Evolutionary conservation across 2,888 invertebrate species (phyloP).

Genomic region (Cenopis cana): DNA sequence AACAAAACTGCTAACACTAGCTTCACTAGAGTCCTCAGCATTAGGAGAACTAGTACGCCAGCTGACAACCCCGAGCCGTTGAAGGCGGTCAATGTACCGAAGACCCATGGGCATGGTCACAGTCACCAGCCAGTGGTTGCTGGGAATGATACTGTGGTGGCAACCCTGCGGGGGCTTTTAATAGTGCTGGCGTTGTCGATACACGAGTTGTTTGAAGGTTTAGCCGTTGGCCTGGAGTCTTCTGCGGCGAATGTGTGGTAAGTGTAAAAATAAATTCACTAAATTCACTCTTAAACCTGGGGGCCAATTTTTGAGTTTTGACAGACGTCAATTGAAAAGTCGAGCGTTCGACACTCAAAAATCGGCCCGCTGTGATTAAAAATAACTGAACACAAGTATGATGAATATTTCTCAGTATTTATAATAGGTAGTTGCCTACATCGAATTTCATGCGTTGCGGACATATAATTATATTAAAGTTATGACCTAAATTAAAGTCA

Average conservation of each 20-base stretch:
- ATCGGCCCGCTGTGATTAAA: too few relatives aligned
- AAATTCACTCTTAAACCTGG: too few relatives aligned
- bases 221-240: slow-evolving; percentile 91
- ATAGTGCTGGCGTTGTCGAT: slow-evolving; percentile 90
- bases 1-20: slow-evolving; percentile 65
- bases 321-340: too few relatives aligned
- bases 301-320: too few relatives aligned
- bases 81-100: slow-evolving; percentile 39
- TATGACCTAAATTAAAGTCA: too few relatives aligned
- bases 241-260: slow-evolving; percentile 82
- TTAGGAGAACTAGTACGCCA: slow-evolving; percentile 69
- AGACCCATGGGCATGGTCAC: slow-evolving; percentile 58
- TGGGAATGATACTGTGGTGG: slow-evolving; percentile 74
- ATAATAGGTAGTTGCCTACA: too few relatives aligned
- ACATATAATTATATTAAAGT: too few relatives aligned
- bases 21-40: slow-evolving; percentile 69
- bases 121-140: slow-evolving; percentile 62
- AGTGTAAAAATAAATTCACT: too few relatives aligned
- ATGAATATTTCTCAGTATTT: too few relatives aligned
- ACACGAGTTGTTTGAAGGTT: slow-evolving; percentile 94
- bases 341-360: too few relatives aligned
- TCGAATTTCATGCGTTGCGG: not conserved
- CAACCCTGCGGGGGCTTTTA: slow-evolving; percentile 88
- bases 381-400: not conserved
- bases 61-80: slow-evolving; percentile 27